Percentiles rank a stretch among this genome's conserved stretches.
Conservation (phyloP, 2,888 invertebrate species). For the Pyrgus malvae region DNA sequence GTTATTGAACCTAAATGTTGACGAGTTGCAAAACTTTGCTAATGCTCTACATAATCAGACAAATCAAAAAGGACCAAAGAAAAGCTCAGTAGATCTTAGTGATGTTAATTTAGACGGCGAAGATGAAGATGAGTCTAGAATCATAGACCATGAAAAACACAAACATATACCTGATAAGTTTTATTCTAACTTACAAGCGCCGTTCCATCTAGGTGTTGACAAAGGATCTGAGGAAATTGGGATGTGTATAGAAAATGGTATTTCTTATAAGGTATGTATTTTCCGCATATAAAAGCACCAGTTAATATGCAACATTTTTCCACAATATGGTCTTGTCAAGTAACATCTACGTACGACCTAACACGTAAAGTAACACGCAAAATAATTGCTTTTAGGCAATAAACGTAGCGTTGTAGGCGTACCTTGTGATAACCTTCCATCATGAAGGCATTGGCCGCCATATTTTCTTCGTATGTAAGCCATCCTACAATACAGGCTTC, state of each 20-base stretch:
- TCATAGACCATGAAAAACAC: constrained; percentile 43
- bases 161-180: constrained; percentile 65
- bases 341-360: no score
- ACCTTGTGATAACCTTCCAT: no score
- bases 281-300: no score
- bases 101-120: constrained; percentile 88
- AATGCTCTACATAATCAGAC: constrained; percentile 67
- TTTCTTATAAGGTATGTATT: constrained; percentile 72
- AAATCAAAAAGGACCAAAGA: constrained; percentile 47
- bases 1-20: constrained; percentile 65
- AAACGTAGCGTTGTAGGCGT: no score
- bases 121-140: constrained; percentile 75
- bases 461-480: no score
- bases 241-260: constrained; percentile 71
- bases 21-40: constrained; percentile 70
- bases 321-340: no score
- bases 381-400: no score
- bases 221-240: constrained; percentile 56
- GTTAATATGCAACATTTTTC: no score
- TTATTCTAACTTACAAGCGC: constrained; percentile 65
- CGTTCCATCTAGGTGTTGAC: constrained; percentile 59
- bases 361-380: no score
- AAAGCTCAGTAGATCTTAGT: constrained; percentile 84
- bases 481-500: no score
- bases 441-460: no score